Evolutionary conservation across 2,113 vertebrate species (phyloP), one percentile per base, ranked within the genome.

Genomic region (Sardina pilchardus): DNA sequence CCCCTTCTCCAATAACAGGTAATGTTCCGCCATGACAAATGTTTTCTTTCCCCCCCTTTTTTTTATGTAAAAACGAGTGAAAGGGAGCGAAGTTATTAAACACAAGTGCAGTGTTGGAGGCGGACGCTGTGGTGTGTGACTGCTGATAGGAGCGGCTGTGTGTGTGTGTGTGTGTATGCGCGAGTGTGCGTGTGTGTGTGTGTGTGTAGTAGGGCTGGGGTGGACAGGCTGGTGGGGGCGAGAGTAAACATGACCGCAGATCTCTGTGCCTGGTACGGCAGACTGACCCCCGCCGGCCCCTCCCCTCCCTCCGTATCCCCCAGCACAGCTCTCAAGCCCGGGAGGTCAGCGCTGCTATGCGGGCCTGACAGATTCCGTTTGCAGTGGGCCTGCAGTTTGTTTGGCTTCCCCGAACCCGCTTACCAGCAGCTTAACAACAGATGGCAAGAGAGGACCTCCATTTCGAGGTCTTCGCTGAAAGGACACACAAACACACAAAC

Each of bases 391-490:
- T 93, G 89, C 88, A 92, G 95, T 96, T 95, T 97, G 97, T 97
- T 97, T 97, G 95, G 96, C 96, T 96, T 96, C 95, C 93, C 94
- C n/a, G 93, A 94, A 96, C 94, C 95, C 96, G 95, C 95, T 95
- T 96, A 95, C 96, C 95, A 94, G 96, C 96, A 96, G 96, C 97
- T 96, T 96, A 95, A 96, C 96, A 98, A 96, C 97, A 97, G 96
- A 97, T 96, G 96, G 97, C 96, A 95, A 92, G 94, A 96, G 96
- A 96, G 90, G 91, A 95, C 96, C 96, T 96, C 94, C 93, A 96
- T 97, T 96, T 94, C 93, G 89, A 93, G 92, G 89, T 92, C 93
- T 90, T 93, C 88, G 92, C 93, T 95, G 94, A 85, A 88, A 92
- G 88, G 90, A 91, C 81, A 87, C 95, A 96, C 95, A 96, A 95